These are phyloP conservation scores for Glossophaga mutica DNA, from an alignment of 2,797 vertebrate genomes.

Conservation along the genomic window DNA sequence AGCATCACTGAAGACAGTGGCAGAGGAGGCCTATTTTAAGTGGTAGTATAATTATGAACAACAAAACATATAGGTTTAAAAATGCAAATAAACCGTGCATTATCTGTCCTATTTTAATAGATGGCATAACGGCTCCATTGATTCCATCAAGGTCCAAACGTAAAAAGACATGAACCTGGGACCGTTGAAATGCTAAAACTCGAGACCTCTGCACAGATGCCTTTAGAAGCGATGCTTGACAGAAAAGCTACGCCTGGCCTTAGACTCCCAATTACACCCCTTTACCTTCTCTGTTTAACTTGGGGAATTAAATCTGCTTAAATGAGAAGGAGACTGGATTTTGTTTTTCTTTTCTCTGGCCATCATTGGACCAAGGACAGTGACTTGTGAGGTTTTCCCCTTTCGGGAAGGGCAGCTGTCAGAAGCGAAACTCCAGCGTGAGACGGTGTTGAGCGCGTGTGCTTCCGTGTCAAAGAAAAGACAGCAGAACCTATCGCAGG, in stretches of 20 bases:
- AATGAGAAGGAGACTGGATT: neutral
- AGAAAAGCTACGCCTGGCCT: constrained; percentile 41
- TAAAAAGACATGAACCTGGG: constrained; percentile 31
- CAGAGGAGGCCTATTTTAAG: constrained; percentile 18
- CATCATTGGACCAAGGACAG: constrained; percentile 50
- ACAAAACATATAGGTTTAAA: constrained; percentile 56
- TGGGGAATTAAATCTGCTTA: neutral
- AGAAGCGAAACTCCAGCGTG: constrained; percentile 16
- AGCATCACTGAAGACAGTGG: constrained; percentile 40
- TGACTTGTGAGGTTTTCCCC: neutral
- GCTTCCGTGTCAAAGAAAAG: neutral
- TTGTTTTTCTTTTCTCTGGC: neutral
- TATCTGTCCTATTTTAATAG: constrained; percentile 55
- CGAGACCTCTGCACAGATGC: constrained; percentile 60
- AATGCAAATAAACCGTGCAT: constrained; percentile 8
- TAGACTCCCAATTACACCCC: constrained; percentile 7
- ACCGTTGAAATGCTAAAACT: constrained; percentile 48
- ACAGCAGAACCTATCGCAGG: fast-evolving
- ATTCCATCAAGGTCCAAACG: constrained; percentile 59
- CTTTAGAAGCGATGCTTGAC: constrained; percentile 55
- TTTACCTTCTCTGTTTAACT: constrained; percentile 23
- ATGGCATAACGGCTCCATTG: constrained; percentile 36
- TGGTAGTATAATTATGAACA: neutral
- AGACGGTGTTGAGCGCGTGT: neutral
- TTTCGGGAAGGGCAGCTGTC: neutral